phyloP scores from a whole-genome alignment of 2,797 vertebrate species.

The Gymnothorax reevesii region DNA sequence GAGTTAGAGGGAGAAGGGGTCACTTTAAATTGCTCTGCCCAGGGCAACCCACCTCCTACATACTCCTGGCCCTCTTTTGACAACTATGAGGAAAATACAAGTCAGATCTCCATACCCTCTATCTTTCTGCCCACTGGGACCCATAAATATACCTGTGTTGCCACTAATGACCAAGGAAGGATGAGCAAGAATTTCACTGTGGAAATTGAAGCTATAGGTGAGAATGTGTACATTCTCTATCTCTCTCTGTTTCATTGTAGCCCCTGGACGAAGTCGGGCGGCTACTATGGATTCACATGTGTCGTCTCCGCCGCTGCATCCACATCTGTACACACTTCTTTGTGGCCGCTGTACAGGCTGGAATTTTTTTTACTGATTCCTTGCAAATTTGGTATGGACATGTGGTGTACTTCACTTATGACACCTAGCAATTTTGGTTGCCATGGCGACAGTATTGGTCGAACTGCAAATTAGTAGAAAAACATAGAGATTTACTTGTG shows the following conservation, averaged over 20 bases:
- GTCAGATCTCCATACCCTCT: constrained; percentile 55
- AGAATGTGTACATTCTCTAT: not conserved
- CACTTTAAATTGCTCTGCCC: constrained; percentile 67
- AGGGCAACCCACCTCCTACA: constrained; percentile 64
- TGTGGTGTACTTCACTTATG: too few species aligned
- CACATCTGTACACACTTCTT: too few species aligned
- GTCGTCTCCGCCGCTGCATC: too few species aligned
- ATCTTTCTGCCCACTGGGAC: constrained; percentile 62
- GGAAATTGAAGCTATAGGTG: constrained; percentile 62
- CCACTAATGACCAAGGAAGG: constrained; percentile 64
- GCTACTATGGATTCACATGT: too few species aligned
- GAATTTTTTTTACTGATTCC: too few species aligned
- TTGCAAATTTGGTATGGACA: too few species aligned
- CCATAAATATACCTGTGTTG: constrained; percentile 70
- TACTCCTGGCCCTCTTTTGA: constrained; percentile 67
- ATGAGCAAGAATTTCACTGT: constrained; percentile 69
- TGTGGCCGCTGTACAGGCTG: too few species aligned
- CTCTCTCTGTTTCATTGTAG: constrained; percentile 16
- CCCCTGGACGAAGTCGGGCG: too few species aligned
- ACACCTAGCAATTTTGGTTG: too few species aligned
- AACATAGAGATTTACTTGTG: too few species aligned
- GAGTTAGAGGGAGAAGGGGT: constrained; percentile 52
- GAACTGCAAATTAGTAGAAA: too few species aligned
- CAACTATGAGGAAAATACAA: constrained; percentile 51
- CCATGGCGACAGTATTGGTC: too few species aligned